Evolutionary conservation across 2,113 vertebrate genomes (phyloP).

Genomic region (Myrmophylax atrothorax): DNA sequence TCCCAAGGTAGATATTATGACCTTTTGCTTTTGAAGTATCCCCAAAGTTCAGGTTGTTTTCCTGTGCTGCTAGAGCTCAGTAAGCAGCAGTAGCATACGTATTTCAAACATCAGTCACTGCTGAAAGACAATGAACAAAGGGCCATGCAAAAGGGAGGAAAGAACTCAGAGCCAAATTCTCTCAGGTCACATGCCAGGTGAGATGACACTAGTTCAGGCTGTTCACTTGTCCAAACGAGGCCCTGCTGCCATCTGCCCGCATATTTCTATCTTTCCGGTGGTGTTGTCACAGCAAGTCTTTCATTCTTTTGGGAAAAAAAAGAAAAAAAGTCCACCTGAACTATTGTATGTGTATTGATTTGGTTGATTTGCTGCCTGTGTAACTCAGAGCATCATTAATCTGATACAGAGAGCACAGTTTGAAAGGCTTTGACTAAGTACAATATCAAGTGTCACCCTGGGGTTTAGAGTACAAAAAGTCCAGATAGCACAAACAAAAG

Average conservation of each 20-base stretch:
- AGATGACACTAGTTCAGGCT: constrained; percentile 45
- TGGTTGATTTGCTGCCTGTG: constrained; percentile 70
- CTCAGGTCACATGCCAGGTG: constrained; percentile 57
- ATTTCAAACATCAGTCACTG: constrained; percentile 37
- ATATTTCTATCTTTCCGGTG: constrained; percentile 46
- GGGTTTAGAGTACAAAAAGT: constrained; percentile 51
- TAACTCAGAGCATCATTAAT: constrained; percentile 61
- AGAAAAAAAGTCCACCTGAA: constrained; percentile 42
- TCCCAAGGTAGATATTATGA: not conserved
- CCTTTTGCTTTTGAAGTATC: not conserved
- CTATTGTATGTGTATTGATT: constrained; percentile 55
- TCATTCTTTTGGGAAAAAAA: constrained; percentile 21
- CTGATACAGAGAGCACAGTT: constrained; percentile 48
- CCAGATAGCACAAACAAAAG: constrained; percentile 56
- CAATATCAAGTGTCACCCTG: constrained; percentile 52
- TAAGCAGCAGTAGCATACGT: not conserved
- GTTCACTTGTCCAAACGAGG: constrained; percentile 40
- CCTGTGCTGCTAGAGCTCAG: not conserved
- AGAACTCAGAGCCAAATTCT: constrained; percentile 41
- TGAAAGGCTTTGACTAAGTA: constrained; percentile 59
- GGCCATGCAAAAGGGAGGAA: constrained; percentile 30
- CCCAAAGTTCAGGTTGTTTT: constrained; percentile 1
- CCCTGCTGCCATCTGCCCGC: constrained; percentile 63
- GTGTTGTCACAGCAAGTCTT: constrained; percentile 69
- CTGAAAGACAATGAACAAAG: constrained; percentile 61